phyloP scores from a whole-genome alignment of 2,797 vertebrate genomes.

The Pipistrellus pipistrellus region DNA sequence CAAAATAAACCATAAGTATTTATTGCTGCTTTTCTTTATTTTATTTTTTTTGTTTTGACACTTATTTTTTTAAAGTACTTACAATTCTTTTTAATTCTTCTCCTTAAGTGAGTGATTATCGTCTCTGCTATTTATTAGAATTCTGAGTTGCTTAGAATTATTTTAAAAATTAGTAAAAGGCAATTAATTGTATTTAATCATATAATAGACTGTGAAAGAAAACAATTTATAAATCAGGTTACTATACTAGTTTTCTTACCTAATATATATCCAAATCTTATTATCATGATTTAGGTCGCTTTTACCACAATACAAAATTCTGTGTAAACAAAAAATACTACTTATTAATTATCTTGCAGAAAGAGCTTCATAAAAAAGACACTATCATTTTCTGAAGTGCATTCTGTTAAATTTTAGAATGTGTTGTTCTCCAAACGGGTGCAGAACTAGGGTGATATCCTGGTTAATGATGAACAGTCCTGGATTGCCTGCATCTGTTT shows the following conservation, averaged over 20 bases:
- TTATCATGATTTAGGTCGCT: not conserved
- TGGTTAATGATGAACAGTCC: not conserved
- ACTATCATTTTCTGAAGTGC: not conserved
- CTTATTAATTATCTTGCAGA: not conserved
- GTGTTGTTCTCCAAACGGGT: not conserved
- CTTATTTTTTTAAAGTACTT: not conserved
- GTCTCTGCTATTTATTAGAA: not conserved
- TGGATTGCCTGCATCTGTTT: not conserved
- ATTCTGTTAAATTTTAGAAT: not conserved
- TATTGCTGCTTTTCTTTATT: not conserved
- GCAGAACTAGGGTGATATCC: not conserved
- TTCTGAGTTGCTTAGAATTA: not conserved
- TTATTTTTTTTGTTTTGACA: constrained; percentile 39
- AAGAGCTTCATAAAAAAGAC: not conserved
- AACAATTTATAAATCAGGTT: not conserved
- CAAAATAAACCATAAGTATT: not conserved
- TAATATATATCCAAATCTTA: not conserved
- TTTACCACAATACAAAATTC: constrained; percentile 9
- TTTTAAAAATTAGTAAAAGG: not conserved
- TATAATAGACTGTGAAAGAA: not conserved
- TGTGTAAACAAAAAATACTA: not conserved
- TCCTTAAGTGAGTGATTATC: not conserved
- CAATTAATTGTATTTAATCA: not conserved
- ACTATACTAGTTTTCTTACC: not conserved
- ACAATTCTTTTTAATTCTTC: not conserved